Evolutionary conservation across 2,888 invertebrate genomes (phyloP).

Genomic region (Spilosoma lubricipeda): DNA sequence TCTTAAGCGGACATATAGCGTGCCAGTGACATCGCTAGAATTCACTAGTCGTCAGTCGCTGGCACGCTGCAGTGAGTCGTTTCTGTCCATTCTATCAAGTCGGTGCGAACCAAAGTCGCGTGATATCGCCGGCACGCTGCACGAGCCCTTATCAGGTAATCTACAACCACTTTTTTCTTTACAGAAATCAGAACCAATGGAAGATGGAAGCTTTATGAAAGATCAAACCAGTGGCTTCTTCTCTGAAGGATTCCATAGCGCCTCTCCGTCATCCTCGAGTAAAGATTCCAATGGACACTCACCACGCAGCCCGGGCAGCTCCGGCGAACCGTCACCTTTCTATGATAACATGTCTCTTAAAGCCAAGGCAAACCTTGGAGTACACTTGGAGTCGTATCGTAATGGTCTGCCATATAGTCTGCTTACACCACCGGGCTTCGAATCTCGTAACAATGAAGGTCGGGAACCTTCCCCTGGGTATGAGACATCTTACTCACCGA

Average conservation of each 20-base stretch:
- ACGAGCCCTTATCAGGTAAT: background rate
- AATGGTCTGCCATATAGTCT: constrained; percentile 86
- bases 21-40: background rate
- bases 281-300: constrained; percentile 83
- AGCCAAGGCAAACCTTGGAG: constrained; percentile 79
- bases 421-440: constrained; percentile 87
- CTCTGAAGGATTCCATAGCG: constrained; percentile 87
- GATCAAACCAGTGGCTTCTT: constrained; percentile 88
- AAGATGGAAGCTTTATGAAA: constrained; percentile 78
- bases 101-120: background rate
- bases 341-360: constrained; percentile 77
- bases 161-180: constrained; percentile 58
- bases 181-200: constrained; percentile 87
- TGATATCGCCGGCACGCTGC: background rate
- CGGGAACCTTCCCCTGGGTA: constrained; percentile 73
- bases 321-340: constrained; percentile 74
- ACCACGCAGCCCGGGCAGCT: constrained; percentile 79
- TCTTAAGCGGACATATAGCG: background rate
- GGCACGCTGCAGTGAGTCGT: too few species aligned
- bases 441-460: constrained; percentile 68
- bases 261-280: constrained; percentile 86
- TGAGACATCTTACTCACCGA: constrained; percentile 72
- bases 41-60: background rate
- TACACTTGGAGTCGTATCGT: constrained; percentile 77
- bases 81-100: too few species aligned